These are phyloP conservation scores for Dorcus hopei DNA, from an alignment of 2,888 invertebrate genomes.

Conservation along the genomic window DNA sequence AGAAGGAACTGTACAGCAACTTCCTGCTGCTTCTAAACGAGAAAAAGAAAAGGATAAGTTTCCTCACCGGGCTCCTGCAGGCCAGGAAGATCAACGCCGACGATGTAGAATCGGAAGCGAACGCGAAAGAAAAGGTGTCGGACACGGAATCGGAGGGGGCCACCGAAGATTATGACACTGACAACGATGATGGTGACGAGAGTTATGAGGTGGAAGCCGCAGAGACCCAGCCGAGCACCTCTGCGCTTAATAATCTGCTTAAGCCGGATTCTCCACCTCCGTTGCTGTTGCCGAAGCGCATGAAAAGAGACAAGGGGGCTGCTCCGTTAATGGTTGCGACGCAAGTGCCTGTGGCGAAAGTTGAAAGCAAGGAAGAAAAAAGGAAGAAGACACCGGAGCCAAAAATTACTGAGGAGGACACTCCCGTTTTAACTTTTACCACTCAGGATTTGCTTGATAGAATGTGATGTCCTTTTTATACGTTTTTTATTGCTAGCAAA, in stretches of 20 bases:
- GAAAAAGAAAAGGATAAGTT: constrained; percentile 42
- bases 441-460: constrained; percentile 39
- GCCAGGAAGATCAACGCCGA: constrained; percentile 5
- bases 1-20: constrained; percentile 36
- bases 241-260: not conserved
- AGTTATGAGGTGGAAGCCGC: constrained; percentile 12
- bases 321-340: constrained; percentile 4
- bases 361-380: constrained; percentile 4
- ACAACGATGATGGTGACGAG: constrained; percentile 4
- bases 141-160: constrained; percentile 28
- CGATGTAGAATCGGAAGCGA: not conserved
- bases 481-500: not conserved
- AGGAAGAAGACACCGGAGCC: not conserved
- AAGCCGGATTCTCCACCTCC: constrained; percentile 15
- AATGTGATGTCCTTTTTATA: constrained; percentile 14
- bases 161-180: constrained; percentile 2
- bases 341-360: not conserved
- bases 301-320: constrained; percentile 13
- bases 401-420: constrained; percentile 13
- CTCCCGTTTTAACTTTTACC: constrained; percentile 28
- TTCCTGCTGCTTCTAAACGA: constrained; percentile 42
- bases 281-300: constrained; percentile 26
- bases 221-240: not conserved
- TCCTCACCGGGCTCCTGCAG: constrained; percentile 40
- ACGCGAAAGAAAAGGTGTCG: constrained; percentile 21